Evolutionary conservation across 2,113 vertebrate species (phyloP), one percentile per base, ranked within the genome.

Genomic region (Cromileptes altivelis): DNA sequence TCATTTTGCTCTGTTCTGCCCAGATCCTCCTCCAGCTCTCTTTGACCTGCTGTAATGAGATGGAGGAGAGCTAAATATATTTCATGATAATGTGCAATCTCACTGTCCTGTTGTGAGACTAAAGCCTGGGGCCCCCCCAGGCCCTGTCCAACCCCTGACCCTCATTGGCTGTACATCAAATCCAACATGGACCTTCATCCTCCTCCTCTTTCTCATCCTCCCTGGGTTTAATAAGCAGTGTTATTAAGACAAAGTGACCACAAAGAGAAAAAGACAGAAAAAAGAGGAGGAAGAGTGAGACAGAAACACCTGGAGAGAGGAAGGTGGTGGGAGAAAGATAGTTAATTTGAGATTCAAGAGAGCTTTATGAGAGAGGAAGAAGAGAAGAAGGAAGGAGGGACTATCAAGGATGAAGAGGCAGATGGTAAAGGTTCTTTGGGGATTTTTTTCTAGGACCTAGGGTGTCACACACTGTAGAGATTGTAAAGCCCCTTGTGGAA

Each of bases 11-110:
- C 80, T 15, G 17, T 64, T 79, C 64, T 27, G 42, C 37, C 45
- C 76, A 30, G 75, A 68, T 56, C 75, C 62, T 80, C 84, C 88
- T 88, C 50, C 78, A 75, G 82, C 88, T 84, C 76, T 75, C 80
- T 88, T 81, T 89, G 88, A 92, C 89, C 86, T 9, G 71, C 72
- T 21, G 62, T 79, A 87, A 91, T 78, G 86, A 89, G 86, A 85
- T 3, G 4, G 64, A 82, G 63, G 55, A 80, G 18, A 55, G 65
- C 77, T 80, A 86, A 81, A 88, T 82, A 70, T 82, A 90, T 86
- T 82, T 89, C 83, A 68, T 2, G 14, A 56, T 87, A 82, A 91
- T 91, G 84, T 84, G 76, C 70, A 77, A 56, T 68, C 61, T 75
- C 56, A 65, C 55, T 27, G 55, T 81, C 82, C 78, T 70, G 79